Evolutionary conservation across 2,797 vertebrate genomes (phyloP), one percentile per base, ranked within the genome.

Genomic region (Dendrocincla tyrannina): DNA sequence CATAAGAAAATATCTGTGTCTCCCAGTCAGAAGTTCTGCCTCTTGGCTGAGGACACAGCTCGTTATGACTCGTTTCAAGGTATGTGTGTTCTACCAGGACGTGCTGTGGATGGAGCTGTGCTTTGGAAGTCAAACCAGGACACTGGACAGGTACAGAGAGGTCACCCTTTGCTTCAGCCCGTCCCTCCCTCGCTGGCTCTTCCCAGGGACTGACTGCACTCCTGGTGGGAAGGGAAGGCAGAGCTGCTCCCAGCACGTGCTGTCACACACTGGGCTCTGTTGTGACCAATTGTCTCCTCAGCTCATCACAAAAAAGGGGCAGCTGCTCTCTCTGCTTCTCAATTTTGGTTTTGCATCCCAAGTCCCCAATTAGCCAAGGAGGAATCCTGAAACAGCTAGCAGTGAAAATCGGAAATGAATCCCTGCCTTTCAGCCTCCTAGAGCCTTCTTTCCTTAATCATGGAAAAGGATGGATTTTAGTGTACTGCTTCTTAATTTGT

Each of bases 341-440:
- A 90, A 28, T 63, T 87, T 94, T 50, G 75, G 75, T 68, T 92
- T 80, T 22, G 60, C 67, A 93, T 75, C 92, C 93, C 81, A 78
- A 93, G 94, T 91, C 95, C 92, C 91, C 80, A 81, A 0, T 56
- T 42, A 88, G 88, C 96, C 83, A 67, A 94, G 92, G 77, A 92
- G 94, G 95, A 82, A 53, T 92, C 91, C 85, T 94, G 95, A 93
- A 94, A 96, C 79, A 80, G 93, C 83, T 85, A 93, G 92, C 89
- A 63, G 89, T 94, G 58, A 85, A 85, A 94, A 91, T 86, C 50
- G 46, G 95, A 95, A 94, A 80, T 24, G 80, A 96, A 89, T 77
- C 95, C 96, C 96, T 98, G 97, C 97, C 97, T 98, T 97, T 96
- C 97, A 98, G 98, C 98, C 98, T 98, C 98, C 97, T 97, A 98